Conservation (phyloP, 2,797 vertebrate genomes). For the Sphaeramia orbicularis region DNA sequence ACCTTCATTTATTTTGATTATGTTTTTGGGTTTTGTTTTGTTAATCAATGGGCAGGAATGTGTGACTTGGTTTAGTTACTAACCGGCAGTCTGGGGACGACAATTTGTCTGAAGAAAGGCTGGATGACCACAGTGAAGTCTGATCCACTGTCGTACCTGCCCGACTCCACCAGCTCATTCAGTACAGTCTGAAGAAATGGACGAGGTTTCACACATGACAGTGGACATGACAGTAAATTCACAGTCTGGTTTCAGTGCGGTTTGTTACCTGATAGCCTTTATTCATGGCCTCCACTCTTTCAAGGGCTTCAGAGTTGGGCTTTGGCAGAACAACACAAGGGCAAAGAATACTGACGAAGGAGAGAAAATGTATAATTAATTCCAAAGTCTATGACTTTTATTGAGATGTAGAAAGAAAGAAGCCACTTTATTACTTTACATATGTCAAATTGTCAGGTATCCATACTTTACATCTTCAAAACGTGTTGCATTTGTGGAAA, state of each 20-base stretch:
- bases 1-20: neutral
- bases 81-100: constrained; percentile 83
- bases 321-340: constrained; percentile 85
- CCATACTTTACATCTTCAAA: too few relatives aligned
- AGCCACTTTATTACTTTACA: too few relatives aligned
- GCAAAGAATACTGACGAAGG: constrained; percentile 84
- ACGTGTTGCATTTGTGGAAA: too few relatives aligned
- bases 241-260: neutral
- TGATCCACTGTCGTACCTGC: constrained; percentile 87
- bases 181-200: constrained; percentile 77
- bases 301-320: constrained; percentile 82
- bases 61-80: constrained; percentile 32
- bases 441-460: too few relatives aligned
- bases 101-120: constrained; percentile 85
- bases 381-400: constrained; percentile 10
- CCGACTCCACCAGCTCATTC: constrained; percentile 84
- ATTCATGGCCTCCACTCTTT: constrained; percentile 75
- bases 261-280: constrained; percentile 87
- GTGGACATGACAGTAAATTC: neutral
- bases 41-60: neutral
- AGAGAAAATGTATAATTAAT: constrained; percentile 25
- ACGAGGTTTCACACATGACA: neutral
- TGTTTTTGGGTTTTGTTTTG: too few relatives aligned
- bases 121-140: constrained; percentile 94
- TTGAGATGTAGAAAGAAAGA: neutral